Base-by-base conservation (phyloP, 2,113 vertebrate species). In the Silurus glanis region DNA sequence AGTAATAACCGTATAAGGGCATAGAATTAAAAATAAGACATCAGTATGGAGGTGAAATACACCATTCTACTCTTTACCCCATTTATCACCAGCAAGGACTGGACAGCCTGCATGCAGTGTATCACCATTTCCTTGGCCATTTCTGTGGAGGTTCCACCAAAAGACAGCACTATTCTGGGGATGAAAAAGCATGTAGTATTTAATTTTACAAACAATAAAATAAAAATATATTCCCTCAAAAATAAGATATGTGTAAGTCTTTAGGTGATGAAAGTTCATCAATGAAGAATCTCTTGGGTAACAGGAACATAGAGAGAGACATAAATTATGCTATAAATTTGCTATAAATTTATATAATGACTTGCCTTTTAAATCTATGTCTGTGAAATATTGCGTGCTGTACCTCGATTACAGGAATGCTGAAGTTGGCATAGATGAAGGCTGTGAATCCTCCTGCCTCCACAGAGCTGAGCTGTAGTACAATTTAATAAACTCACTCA, bases 121-220 rank as follows among this genome's bases (percentile, higher is more conserved):
- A 93, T 97, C 96, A 0, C 10, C 94, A 0, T 98, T 91, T 0
- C 97, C 97, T 0, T 93, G 90, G 23, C 97, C 97, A 0, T 95
- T 98, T 91, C 94, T 95, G 16, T 90, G 95, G 49, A 99, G 95
- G 92, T 99, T 99, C 98, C 97, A 99, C 98, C 98, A 99, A 93
- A 99, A 98, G 12, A 99, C 93, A 19, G 97, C 98, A 0, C 97
- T 96, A 0, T 97, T 98, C 98, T 99, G 92, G 0, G 69, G 13
- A 37, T 37, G 37, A 37, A 37, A 37, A 37, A 3, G 37, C 37
- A 37, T 37, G 37, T 37, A 37, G 37, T 37, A 37, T 37, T 37
- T 37, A 37, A 37, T 37, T 37, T 37, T 37, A 37, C 37, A 37
- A 37, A 37, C 37, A 37, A 37, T 37, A 37, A 37, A 37, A 1